Conservation (phyloP, 2,888 invertebrate genomes). For the Coenonympha glycerion region DNA sequence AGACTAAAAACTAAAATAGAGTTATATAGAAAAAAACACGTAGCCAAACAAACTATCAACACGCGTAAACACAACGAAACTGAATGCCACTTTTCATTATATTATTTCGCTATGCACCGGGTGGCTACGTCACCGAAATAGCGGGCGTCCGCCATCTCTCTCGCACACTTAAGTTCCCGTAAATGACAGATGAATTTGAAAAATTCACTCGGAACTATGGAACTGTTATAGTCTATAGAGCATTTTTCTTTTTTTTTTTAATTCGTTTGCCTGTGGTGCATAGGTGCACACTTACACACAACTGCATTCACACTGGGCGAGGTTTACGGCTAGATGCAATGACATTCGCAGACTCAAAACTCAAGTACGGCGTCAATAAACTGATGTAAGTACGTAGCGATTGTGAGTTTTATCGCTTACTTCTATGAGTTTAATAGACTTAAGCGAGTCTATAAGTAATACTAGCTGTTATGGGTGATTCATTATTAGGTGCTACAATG, state of each 20-base stretch:
- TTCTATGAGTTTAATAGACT: slow-evolving; percentile 22
- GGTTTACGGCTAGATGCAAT: slow-evolving; percentile 54
- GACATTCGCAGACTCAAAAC: slow-evolving; percentile 69
- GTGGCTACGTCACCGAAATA: slow-evolving; percentile 63
- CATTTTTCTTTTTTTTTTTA: slow-evolving; percentile 41
- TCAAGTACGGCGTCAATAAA: slow-evolving; percentile 71
- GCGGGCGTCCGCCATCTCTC: slow-evolving; percentile 60
- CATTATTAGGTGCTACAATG: neutral
- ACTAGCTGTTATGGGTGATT: neutral
- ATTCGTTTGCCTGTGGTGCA: slow-evolving; percentile 33
- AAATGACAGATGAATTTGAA: neutral
- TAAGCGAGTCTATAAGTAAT: neutral
- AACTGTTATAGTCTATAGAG: slow-evolving; percentile 37
- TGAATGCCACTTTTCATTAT: slow-evolving; percentile 74
- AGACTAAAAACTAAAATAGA: slow-evolving; percentile 8
- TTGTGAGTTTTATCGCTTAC: slow-evolving; percentile 50
- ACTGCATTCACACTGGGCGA: slow-evolving; percentile 57
- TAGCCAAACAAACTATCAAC: slow-evolving; percentile 70
- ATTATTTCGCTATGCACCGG: slow-evolving; percentile 72
- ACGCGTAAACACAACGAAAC: slow-evolving; percentile 75
- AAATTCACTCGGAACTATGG: slow-evolving; percentile 34
- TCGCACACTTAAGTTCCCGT: slow-evolving; percentile 37
- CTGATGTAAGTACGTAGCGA: slow-evolving; percentile 48
- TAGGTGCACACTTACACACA: slow-evolving; percentile 57
- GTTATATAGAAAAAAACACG: slow-evolving; percentile 39